A percentile compares a stretch with the other conserved stretches of the same genome.
phyloP scores from a whole-genome alignment of 2,113 vertebrate species.

The Crocuta crocuta region DNA sequence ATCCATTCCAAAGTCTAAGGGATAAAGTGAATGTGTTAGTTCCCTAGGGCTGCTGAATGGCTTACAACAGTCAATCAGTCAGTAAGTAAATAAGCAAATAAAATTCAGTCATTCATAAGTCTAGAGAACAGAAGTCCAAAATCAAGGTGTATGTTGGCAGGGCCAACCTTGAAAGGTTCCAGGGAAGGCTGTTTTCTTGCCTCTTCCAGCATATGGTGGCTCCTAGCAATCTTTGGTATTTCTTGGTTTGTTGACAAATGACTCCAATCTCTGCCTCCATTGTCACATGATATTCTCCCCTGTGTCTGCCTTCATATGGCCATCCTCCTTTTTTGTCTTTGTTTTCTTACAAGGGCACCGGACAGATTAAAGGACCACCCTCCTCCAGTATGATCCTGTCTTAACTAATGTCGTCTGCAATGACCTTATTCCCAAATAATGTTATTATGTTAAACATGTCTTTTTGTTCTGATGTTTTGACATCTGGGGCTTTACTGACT shows the following conservation, averaged over 20 bases:
- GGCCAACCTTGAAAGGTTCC: neutral
- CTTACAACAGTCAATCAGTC: neutral
- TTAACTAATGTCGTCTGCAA: neutral
- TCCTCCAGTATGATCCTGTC: neutral
- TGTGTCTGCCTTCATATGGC: neutral
- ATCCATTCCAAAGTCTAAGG: neutral
- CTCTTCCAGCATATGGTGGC: neutral
- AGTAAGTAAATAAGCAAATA: neutral
- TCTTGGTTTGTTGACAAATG: neutral
- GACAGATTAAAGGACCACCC: neutral
- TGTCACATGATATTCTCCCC: neutral
- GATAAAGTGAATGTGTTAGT: neutral
- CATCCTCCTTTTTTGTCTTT: neutral
- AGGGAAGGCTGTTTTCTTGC: neutral
- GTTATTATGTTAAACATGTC: neutral
- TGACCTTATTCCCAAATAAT: neutral
- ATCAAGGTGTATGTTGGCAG: neutral
- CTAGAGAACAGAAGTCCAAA: neutral
- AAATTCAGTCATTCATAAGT: neutral
- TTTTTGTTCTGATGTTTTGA: neutral
- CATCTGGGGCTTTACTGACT: too few species aligned
- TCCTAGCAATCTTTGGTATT: neutral
- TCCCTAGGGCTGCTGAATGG: neutral
- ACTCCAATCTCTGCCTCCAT: neutral
- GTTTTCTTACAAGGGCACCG: neutral